Evolutionary conservation across 1,140 invertebrate species (phyloP).

Genomic region (Wasmannia auropunctata): DNA sequence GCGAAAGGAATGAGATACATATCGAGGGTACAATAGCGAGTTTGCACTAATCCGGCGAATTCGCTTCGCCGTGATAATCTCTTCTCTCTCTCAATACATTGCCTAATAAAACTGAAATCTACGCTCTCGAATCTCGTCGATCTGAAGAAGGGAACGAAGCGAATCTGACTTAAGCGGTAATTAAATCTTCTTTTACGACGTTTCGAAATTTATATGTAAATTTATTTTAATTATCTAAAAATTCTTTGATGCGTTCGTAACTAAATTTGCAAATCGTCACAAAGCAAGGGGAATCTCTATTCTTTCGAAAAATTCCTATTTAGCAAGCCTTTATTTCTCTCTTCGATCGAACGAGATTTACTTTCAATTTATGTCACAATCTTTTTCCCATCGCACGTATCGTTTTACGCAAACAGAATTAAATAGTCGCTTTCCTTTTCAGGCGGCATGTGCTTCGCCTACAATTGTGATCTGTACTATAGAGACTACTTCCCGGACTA

Average conservation of each 20-base stretch:
- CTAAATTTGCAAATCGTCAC: background rate
- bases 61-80: background rate
- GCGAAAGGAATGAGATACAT: constrained; percentile 62
- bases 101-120: constrained; percentile 15
- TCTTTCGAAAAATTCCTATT: background rate
- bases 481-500: constrained; percentile 94
- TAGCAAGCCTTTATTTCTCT: background rate
- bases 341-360: background rate
- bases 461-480: constrained; percentile 96
- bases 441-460: constrained; percentile 95
- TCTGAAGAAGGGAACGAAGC: background rate
- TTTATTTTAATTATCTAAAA: background rate
- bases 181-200: background rate
- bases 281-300: background rate
- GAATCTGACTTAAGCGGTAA: background rate
- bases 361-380: constrained; percentile 3
- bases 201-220: background rate
- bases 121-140: background rate
- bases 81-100: background rate
- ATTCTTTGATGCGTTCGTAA: too few relatives aligned
- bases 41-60: constrained; percentile 16
- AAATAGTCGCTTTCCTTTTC: constrained; percentile 61
- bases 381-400: background rate
- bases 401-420: background rate
- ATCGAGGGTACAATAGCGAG: constrained; percentile 47